These are phyloP conservation scores for Sipha maydis DNA, from an alignment of 2,888 invertebrate species.

Conservation along the genomic window DNA sequence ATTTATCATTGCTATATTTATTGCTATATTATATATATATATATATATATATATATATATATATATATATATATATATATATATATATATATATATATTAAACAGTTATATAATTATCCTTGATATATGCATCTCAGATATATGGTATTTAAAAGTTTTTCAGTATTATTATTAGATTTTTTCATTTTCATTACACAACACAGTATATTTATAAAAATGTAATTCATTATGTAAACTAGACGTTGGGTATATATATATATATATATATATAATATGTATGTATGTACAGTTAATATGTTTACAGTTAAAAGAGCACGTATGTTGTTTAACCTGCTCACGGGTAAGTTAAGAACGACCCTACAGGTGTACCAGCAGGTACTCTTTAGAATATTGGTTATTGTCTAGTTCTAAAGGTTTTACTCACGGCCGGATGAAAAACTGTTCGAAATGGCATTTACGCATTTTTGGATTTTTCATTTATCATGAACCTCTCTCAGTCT, in stretches of 20 bases:
- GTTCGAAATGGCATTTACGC: slow-evolving; percentile 6
- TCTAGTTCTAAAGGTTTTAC: not conserved
- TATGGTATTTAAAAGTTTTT: too few relatives aligned
- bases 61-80: too few relatives aligned
- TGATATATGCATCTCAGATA: too few relatives aligned
- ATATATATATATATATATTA: too few relatives aligned
- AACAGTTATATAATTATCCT: too few relatives aligned
- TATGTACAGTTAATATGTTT: not conserved
- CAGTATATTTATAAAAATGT: too few relatives aligned
- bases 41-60: too few relatives aligned
- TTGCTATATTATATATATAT: too few relatives aligned
- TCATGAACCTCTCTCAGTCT: not conserved
- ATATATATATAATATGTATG: not conserved
- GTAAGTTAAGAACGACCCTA: slow-evolving; percentile 5
- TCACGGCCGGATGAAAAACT: not conserved
- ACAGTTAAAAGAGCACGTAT: slow-evolving; percentile 20
- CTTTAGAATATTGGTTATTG: slow-evolving; percentile 14
- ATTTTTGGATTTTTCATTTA: not conserved
- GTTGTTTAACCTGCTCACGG: not conserved
- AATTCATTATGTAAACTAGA: too few relatives aligned
- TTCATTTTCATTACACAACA: too few relatives aligned
- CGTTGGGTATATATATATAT: not conserved
- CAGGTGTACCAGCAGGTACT: slow-evolving; percentile 26
- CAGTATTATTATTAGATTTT: too few relatives aligned
- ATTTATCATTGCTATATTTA: too few relatives aligned